These are phyloP conservation scores for Rotaria magnacalcarata DNA, from an alignment of 2,888 invertebrate genomes.

Conservation along the genomic window DNA sequence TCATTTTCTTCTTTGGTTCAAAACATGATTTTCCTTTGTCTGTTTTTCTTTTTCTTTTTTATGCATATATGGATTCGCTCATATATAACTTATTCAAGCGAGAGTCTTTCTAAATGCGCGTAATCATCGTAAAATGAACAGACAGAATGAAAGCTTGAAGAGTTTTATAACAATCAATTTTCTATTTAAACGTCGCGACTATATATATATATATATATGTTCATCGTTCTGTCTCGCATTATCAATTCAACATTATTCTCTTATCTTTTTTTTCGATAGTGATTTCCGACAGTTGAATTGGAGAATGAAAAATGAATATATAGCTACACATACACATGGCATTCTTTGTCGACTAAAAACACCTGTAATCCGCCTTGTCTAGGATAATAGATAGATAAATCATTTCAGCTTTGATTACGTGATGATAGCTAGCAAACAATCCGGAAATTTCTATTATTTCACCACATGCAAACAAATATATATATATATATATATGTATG, in stretches of 20 bases:
- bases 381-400: conserved; percentile 10
- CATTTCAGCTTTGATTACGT: background rate
- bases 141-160: background rate
- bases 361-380: conserved; percentile 20
- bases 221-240: conserved; percentile 1
- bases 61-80: background rate
- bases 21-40: background rate
- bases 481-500: too few species aligned
- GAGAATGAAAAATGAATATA: conserved; percentile 2
- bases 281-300: conserved; percentile 16
- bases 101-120: background rate
- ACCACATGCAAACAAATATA: conserved; percentile 10
- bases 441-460: background rate
- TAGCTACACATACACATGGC: background rate
- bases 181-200: conserved; percentile 3
- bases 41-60: too few species aligned
- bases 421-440: background rate
- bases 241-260: conserved; percentile 18
- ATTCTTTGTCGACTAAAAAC: conserved; percentile 11
- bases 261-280: background rate
- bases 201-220: background rate
- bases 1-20: background rate
- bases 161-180: conserved; percentile 14
- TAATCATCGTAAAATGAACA: conserved; percentile 23
- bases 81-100: background rate